Conservation (phyloP, 2,888 invertebrate genomes). For the Luffia ferchaultella region DNA sequence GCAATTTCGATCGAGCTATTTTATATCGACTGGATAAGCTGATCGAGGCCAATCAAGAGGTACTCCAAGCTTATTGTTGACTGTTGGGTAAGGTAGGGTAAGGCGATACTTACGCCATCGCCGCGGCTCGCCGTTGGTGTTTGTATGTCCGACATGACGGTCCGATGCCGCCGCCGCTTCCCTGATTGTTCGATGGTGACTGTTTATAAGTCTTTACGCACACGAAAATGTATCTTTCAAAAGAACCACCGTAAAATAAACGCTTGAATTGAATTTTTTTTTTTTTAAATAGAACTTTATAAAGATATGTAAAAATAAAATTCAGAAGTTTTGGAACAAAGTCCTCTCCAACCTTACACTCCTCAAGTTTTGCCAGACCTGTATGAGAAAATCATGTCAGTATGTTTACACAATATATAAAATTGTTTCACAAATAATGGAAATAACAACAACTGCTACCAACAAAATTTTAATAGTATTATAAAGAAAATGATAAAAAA, state of each 20-base stretch:
- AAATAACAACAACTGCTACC: too few species aligned
- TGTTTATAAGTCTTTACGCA: background rate
- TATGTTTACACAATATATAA: background rate
- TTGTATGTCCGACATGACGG: background rate
- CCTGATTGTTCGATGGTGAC: background rate
- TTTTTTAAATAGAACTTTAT: too few species aligned
- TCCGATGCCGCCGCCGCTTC: background rate
- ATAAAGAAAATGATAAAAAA: too few species aligned
- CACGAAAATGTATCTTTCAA: too few species aligned
- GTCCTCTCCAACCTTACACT: background rate
- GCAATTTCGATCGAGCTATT: too few species aligned
- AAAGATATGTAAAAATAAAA: background rate
- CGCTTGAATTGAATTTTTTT: too few species aligned
- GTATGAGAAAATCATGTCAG: background rate
- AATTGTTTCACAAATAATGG: background rate
- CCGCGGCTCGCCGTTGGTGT: background rate
- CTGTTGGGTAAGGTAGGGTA: too few species aligned
- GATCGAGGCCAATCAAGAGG: too few species aligned
- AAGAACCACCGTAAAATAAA: too few species aligned
- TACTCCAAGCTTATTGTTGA: too few species aligned
- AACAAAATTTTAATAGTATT: too few species aligned
- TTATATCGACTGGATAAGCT: too few species aligned
- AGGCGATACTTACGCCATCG: background rate
- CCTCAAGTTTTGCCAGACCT: background rate
- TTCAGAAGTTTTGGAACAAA: background rate